These are phyloP conservation scores for Teleiodes luculella DNA, from an alignment of 2,888 invertebrate genomes.

Conservation along the genomic window DNA sequence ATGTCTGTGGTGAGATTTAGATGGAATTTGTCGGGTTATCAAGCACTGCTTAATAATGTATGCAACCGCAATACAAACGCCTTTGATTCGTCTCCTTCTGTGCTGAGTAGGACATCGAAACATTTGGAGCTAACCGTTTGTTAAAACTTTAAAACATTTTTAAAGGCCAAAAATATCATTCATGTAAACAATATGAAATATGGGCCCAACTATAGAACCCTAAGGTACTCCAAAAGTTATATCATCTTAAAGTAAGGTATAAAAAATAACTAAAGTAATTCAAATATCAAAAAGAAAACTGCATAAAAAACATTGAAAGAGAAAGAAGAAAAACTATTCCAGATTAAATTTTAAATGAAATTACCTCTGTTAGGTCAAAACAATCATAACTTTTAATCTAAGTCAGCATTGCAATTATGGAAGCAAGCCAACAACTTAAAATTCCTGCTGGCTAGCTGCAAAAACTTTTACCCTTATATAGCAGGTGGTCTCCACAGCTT, in stretches of 20 bases:
- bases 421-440: background rate
- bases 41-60: constrained; percentile 52
- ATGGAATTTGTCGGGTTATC: constrained; percentile 41
- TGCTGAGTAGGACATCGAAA: constrained; percentile 27
- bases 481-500: constrained; percentile 33
- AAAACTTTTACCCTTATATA: background rate
- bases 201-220: background rate
- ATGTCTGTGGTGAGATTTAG: constrained; percentile 6
- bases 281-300: too few species aligned
- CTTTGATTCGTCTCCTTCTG: constrained; percentile 52
- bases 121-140: background rate
- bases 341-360: too few species aligned
- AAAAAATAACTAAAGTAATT: too few species aligned
- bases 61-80: constrained; percentile 54
- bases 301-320: too few species aligned
- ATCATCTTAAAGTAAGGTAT: too few species aligned
- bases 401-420: background rate
- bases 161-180: background rate
- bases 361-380: background rate
- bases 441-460: background rate
- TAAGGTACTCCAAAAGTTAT: background rate
- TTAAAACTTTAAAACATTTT: too few species aligned
- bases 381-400: background rate
- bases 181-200: background rate
- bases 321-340: too few species aligned